Percentiles rank a stretch among this genome's conserved stretches.
Evolutionary conservation across 2,113 vertebrate genomes (phyloP).

Genomic region (Mastomys natalensis): DNA sequence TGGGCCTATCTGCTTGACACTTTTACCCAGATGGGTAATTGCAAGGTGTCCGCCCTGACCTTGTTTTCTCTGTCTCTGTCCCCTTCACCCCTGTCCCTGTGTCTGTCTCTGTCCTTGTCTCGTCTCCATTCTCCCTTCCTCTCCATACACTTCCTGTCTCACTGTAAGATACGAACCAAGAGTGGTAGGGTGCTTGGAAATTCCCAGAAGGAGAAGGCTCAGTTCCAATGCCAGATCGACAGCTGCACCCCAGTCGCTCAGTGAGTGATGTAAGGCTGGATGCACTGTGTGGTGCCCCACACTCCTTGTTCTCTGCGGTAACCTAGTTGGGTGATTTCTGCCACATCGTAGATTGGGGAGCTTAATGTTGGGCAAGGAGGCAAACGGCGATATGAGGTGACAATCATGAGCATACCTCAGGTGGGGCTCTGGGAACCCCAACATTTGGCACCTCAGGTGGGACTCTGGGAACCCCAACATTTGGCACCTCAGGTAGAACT

Average conservation of each 20-base stretch:
- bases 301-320: neutral
- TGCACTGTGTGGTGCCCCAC: neutral
- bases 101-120: neutral
- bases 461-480: neutral
- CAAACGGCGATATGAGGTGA: neutral
- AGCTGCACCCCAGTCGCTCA: neutral
- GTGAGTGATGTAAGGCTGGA: rapidly evolving
- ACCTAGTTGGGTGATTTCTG: neutral
- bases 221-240: neutral
- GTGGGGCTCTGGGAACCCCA: no score
- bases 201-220: conserved; percentile 14
- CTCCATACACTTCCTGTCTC: neutral
- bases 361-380: neutral
- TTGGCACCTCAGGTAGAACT: neutral
- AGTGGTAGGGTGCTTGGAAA: neutral
- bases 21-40: neutral
- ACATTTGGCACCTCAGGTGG: neutral
- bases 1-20: neutral
- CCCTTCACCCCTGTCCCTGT: no score
- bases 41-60: neutral
- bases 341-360: rapidly evolving
- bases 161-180: neutral
- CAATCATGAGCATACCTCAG: neutral
- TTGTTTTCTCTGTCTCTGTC: neutral
- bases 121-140: neutral